Base-by-base conservation (phyloP, 2,888 invertebrate species). In the Agrotis ipsilon region DNA sequence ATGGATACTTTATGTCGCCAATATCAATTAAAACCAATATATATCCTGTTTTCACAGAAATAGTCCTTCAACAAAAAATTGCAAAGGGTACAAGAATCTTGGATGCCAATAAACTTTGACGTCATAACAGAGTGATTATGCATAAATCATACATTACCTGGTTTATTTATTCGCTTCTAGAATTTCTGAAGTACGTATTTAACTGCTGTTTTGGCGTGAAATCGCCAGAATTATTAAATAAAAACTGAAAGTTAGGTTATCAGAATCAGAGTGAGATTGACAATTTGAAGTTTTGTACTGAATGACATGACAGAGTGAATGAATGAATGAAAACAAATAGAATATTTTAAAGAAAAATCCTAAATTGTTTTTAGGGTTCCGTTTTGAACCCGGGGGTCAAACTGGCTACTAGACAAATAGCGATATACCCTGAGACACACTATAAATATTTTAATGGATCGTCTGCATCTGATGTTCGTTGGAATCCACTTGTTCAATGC, bases 161-260 rank as follows among this genome's bases (percentile, higher is more conserved):
- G 16, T 70, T 66, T 51, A 54, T 48, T 60, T 70, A 19, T 39
- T 32, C 67, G 65, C 32, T 71, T 64, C 39, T 54, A 59, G 59
- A 72, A 71, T 49, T 68, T 60, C 72, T 61, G 24, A 61, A 76
- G 19, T 65, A 62, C 58, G 60, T 75, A 66, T 58, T 45, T 69
- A 71, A 57, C 65, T 71, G 60, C 55, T 78, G 62, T 75, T 73
- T 73, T 69, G 39, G 55, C 67, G 68, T 65, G 13, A 57, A 75
- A 60, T 74, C 59, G 51, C 60, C 74, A 74, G 80, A 74, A 71
- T 59, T 75, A 63, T 60, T 72, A 74, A 52, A 69, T 68, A 63
- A 66, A 68, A 75, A 48, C 60, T 62, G 63, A 65, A 75, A 72
- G 69, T 74, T 68, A 84, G 80, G 83, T 83, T 83, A 83, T 1